These are phyloP conservation scores for Peromyscus maniculatus DNA, from an alignment of 2,113 vertebrate species.

Conservation along the genomic window DNA sequence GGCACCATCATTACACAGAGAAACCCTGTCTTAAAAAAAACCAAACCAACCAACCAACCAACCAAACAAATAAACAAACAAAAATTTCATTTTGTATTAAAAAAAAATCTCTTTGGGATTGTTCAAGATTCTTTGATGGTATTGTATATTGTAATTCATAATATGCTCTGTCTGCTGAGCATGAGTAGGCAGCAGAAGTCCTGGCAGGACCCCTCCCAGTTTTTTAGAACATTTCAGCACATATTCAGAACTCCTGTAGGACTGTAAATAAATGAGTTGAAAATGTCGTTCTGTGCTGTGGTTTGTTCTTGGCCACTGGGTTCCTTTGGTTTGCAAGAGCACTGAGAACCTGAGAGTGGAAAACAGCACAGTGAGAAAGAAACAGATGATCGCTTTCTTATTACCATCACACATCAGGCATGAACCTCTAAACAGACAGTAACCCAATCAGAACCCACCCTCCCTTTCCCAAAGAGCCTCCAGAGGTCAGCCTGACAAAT, in stretches of 20 bases:
- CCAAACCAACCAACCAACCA: no score
- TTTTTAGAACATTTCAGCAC: not conserved
- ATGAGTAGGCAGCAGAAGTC: not conserved
- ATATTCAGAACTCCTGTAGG: not conserved
- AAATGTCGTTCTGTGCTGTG: not conserved
- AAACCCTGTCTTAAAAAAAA: not conserved
- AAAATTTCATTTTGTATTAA: not conserved
- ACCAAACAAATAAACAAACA: no score
- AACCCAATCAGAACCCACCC: not conserved
- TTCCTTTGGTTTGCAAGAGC: no score
- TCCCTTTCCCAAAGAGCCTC: not conserved
- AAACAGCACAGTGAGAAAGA: not conserved
- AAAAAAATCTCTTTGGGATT: not conserved
- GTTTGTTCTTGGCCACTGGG: not conserved
- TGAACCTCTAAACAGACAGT: not conserved
- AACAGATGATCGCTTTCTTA: not conserved
- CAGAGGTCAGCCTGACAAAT: not conserved
- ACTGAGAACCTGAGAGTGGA: not conserved
- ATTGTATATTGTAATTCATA: not conserved
- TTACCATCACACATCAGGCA: not conserved
- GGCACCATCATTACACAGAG: no score
- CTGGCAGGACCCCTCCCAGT: not conserved
- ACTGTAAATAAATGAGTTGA: not conserved
- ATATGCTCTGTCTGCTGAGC: not conserved
- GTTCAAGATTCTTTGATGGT: not conserved